These are phyloP conservation scores for Hirtodrosophila cameraria DNA, from an alignment of 2,888 invertebrate genomes.

Conservation along the genomic window DNA sequence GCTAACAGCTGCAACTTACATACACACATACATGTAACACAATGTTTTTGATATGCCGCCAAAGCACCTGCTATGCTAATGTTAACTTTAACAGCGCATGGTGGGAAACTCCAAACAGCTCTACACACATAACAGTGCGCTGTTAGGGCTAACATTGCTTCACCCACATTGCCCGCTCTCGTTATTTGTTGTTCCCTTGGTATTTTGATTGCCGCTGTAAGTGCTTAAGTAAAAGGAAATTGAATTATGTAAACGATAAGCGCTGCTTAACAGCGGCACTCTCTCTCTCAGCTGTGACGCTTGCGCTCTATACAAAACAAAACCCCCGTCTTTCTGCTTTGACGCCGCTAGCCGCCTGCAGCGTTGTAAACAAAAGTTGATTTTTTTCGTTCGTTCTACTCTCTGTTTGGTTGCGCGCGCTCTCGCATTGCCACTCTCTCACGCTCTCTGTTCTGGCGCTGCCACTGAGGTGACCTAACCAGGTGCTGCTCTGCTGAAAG, in stretches of 20 bases:
- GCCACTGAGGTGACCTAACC: conserved; percentile 80
- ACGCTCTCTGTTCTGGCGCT: conserved; percentile 18
- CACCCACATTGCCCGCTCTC: conserved; percentile 19
- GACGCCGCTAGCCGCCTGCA: conserved; percentile 48
- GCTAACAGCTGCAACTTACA: conserved; percentile 28
- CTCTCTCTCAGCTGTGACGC: conserved; percentile 55
- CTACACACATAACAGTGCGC: conserved; percentile 32
- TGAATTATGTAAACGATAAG: conserved; percentile 72
- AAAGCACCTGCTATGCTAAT: conserved; percentile 47
- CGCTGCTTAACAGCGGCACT: conserved; percentile 55
- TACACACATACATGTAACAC: conserved; percentile 10
- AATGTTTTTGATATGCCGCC: conserved; percentile 48
- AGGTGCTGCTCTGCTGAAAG: conserved; percentile 76
- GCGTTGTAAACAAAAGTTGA: conserved; percentile 68
- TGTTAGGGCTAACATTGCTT: conserved; percentile 28
- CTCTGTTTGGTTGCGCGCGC: conserved; percentile 48
- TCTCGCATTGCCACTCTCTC: conserved; percentile 20
- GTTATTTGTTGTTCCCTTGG: conserved; percentile 30
- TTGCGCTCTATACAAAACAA: conserved; percentile 37
- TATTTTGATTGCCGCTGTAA: conserved; percentile 60
- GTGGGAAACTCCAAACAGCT: conserved; percentile 22
- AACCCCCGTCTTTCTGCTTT: conserved; percentile 5
- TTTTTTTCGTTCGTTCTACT: conserved; percentile 39
- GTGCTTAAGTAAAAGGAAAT: conserved; percentile 65
- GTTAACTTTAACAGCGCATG: conserved; percentile 14